Evolutionary conservation across 2,113 vertebrate species (phyloP), one percentile per base, ranked within the genome.

Genomic region (Trogon surrucura): DNA sequence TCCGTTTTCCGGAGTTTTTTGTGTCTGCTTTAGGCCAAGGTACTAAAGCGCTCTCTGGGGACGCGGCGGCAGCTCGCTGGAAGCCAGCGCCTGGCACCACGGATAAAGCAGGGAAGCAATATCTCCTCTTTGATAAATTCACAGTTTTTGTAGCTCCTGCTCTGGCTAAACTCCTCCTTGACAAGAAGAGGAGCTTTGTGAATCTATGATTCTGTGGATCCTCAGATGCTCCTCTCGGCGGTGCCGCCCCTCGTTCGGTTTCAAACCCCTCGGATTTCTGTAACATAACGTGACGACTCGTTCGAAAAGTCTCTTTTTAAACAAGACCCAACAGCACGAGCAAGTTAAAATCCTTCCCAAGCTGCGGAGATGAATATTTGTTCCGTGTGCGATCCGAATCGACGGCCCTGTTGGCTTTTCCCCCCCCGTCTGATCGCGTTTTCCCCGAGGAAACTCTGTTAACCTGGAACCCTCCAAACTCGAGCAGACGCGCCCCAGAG

Each of bases 71-170:
- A 38, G 58, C 44, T 64, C 38, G 72, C 81, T 67, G 91, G 67
- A 71, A 85, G 71, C 71, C 80, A 17, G 38, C 4, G 80, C 44
- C 9, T 66, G 12, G 57, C 67, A 13, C 25, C 26, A 0, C 73
- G 23, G 26, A 2, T 13, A 2, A 17, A 36, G 1, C 74, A 12
- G 56, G 65, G 36, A 25, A 34, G 32, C 4, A 2, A 1, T 6
- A 4, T 16, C 27, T 36, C 64, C 58, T n/a, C 83, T 1, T 8
- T 11, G 34, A 7, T 27, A 26, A 25, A 70, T 81, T 2, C 0
- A 1, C 3, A 47, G 61, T 34, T 3, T 27, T 29, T 83, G 41
- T 41, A 41, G 41, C 41, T 41, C 48, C 72, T 16, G 66, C 73
- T 73, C 9, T 12, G 53, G 45, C 29, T 67, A 22, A 17, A 2